These are phyloP conservation scores for Panagrolaimus sp. DNA, from an alignment of 1,140 invertebrate species.

Conservation along the genomic window DNA sequence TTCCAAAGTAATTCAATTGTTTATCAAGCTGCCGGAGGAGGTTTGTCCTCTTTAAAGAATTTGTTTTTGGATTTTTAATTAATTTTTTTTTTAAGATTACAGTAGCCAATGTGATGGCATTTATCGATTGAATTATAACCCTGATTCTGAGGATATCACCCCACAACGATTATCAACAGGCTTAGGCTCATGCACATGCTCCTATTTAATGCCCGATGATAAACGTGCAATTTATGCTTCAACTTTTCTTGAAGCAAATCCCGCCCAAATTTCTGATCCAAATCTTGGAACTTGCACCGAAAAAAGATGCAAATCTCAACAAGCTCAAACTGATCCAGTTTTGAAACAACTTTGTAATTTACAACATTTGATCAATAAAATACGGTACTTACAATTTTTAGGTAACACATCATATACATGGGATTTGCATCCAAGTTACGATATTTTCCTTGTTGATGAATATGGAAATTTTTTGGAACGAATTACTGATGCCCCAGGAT, in stretches of 20 bases:
- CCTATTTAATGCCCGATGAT: conserved; percentile 39
- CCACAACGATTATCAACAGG: conserved; percentile 29
- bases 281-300: conserved; percentile 21
- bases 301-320: conserved; percentile 29
- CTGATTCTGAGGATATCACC: neutral
- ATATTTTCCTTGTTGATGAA: conserved; percentile 37
- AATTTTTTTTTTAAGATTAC: conserved; percentile 12
- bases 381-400: too few relatives aligned
- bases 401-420: conserved; percentile 38
- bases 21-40: conserved; percentile 33
- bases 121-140: conserved; percentile 20
- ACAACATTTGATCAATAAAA: conserved; percentile 2
- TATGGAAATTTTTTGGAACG: conserved; percentile 35
- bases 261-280: conserved; percentile 18
- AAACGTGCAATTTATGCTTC: conserved; percentile 30
- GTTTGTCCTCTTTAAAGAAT: too few relatives aligned
- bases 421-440: conserved; percentile 35
- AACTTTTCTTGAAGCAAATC: conserved; percentile 26
- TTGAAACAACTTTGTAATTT: conserved; percentile 34
- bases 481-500: conserved; percentile 28
- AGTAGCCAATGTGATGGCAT: neutral
- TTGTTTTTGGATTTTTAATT: conserved; percentile 36
- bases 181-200: conserved; percentile 33
- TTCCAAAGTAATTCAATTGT: conserved; percentile 23
- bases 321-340: conserved; percentile 37